Evolutionary conservation across 2,797 vertebrate species (phyloP).

Genomic region (Leucoraja ocellata): DNA sequence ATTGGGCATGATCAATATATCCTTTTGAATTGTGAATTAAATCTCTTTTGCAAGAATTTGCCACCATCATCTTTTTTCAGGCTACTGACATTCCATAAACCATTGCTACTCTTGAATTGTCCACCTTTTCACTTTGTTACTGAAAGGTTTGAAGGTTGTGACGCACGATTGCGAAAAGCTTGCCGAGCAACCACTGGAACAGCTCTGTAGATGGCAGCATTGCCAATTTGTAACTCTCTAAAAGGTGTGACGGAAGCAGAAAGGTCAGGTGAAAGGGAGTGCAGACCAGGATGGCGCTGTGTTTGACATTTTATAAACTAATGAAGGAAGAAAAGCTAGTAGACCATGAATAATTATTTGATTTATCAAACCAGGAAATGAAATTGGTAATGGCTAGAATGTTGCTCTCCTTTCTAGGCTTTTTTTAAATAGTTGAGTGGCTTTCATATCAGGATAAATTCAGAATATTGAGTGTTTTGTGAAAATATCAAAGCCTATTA

Average conservation of each 20-base stretch:
- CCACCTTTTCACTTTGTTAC: background rate
- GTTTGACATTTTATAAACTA: background rate
- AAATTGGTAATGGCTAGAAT: background rate
- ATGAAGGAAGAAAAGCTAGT: background rate
- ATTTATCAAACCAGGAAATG: background rate
- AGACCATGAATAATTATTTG: background rate
- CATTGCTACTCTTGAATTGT: background rate
- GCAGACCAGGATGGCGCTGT: background rate
- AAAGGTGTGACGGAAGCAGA: background rate
- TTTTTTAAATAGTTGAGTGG: background rate
- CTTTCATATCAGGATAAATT: background rate
- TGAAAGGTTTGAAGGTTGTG: background rate
- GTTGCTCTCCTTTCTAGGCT: background rate
- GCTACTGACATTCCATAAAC: background rate
- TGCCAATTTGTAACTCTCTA: background rate
- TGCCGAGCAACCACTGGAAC: background rate
- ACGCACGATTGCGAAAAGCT: no score
- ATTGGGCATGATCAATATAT: background rate
- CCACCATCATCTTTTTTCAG: background rate
- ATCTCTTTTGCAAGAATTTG: background rate
- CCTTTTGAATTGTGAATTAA: background rate
- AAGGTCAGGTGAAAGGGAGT: no score
- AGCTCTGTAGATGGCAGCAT: constrained; percentile 5
- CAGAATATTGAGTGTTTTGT: background rate
- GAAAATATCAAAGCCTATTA: background rate